Conservation (phyloP, 2,797 vertebrate species). For the Craterocephalus amniculus region DNA sequence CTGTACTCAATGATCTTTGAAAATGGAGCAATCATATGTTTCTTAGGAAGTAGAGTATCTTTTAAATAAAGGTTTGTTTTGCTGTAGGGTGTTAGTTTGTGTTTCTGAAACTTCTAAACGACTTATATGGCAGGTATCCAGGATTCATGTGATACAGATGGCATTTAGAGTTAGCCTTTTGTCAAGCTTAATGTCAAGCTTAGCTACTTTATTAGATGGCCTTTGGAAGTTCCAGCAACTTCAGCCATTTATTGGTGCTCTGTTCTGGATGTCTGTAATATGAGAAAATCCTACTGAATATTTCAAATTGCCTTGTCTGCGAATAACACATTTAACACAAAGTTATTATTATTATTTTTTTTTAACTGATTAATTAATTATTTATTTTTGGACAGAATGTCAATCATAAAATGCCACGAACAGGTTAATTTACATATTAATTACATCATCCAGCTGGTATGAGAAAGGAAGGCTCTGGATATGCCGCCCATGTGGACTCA, state of each 20-base stretch:
- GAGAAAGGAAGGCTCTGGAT: constrained; percentile 53
- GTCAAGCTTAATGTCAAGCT: constrained; percentile 20
- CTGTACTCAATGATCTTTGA: background rate
- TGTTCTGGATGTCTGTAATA: constrained; percentile 15
- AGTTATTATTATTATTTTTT: too few relatives aligned
- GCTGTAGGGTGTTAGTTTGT: background rate
- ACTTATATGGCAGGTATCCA: constrained; percentile 5
- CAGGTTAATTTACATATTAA: constrained; percentile 81
- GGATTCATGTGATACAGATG: constrained; percentile 28
- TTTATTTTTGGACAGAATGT: too few relatives aligned
- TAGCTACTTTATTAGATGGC: constrained; percentile 49
- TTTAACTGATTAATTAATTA: too few relatives aligned
- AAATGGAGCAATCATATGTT: background rate
- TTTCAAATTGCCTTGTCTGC: background rate
- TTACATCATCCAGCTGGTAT: constrained; percentile 73
- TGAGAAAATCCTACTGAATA: constrained; percentile 38
- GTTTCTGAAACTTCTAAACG: constrained; percentile 19
- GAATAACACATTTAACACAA: background rate
- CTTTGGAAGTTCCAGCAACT: constrained; percentile 38
- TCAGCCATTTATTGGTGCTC: constrained; percentile 34
- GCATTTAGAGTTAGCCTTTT: constrained; percentile 31
- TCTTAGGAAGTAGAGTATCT: background rate
- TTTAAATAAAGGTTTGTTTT: background rate
- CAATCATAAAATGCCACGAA: constrained; percentile 66
- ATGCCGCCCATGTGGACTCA: constrained; percentile 67